Evolutionary conservation across 2,797 vertebrate species (phyloP).

Genomic region (Manis javanica): DNA sequence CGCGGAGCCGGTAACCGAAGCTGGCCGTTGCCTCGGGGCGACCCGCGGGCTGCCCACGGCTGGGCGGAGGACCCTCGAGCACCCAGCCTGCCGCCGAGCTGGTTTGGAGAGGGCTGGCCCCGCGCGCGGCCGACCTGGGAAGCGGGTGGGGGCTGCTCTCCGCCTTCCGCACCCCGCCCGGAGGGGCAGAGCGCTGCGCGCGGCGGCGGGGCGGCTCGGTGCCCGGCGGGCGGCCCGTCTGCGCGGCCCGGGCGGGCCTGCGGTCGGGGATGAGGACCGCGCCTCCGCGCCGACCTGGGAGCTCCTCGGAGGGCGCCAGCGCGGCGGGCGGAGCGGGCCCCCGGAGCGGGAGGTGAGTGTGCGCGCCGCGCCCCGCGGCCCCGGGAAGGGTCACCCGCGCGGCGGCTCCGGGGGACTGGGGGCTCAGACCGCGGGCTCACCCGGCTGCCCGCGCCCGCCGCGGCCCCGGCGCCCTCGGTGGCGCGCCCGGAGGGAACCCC

Average conservation of each 20-base stretch:
- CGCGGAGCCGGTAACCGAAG: conserved; percentile 82
- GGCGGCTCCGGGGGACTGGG: neutral
- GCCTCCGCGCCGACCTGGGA: conserved; percentile 55
- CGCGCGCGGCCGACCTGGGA: conserved; percentile 57
- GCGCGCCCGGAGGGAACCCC: neutral
- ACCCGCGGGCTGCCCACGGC: conserved; percentile 46
- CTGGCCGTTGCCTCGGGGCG: conserved; percentile 83
- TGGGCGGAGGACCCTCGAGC: conserved; percentile 47
- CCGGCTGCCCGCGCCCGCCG: neutral
- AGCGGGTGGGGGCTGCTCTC: conserved; percentile 68
- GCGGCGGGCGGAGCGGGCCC: conserved; percentile 56
- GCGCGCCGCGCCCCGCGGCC: conserved; percentile 1
- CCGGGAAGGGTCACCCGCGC: neutral
- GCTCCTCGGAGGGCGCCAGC: conserved; percentile 42
- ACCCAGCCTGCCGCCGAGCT: conserved; percentile 40
- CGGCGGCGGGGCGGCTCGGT: conserved; percentile 69
- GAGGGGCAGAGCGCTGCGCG: conserved; percentile 62
- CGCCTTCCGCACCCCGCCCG: conserved; percentile 72
- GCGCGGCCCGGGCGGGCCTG: conserved; percentile 71
- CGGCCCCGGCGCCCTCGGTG: neutral
- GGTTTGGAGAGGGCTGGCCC: conserved; percentile 54
- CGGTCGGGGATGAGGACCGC: conserved; percentile 75
- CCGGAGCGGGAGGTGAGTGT: conserved; percentile 74
- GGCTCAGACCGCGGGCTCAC: neutral
- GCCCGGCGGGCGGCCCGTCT: conserved; percentile 66